Conservation (phyloP, 2,113 vertebrate genomes). For the Solea solea region DNA sequence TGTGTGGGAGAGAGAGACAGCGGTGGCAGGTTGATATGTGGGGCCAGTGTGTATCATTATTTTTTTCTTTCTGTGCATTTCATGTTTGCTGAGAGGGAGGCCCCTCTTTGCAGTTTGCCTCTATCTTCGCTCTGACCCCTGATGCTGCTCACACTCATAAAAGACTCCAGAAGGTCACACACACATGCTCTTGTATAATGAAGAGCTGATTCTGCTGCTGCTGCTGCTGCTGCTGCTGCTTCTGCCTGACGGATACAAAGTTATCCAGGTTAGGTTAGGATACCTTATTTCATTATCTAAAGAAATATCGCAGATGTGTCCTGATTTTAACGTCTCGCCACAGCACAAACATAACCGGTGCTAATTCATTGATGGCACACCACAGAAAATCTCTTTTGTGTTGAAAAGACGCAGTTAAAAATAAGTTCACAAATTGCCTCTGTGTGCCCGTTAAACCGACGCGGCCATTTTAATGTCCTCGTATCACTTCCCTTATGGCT, state of each 20-base stretch:
- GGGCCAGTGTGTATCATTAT: slow-evolving; percentile 7
- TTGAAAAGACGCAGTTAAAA: slow-evolving; percentile 4
- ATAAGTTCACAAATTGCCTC: slow-evolving; percentile 23
- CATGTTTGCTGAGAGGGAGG: slow-evolving; percentile 60
- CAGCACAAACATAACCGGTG: too few species aligned
- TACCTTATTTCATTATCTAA: slow-evolving; percentile 1
- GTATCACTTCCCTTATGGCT: slow-evolving; percentile 5
- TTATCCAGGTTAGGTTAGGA: background rate
- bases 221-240: slow-evolving; percentile 7
- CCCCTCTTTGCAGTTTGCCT: slow-evolving; percentile 62
- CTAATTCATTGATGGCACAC: too few species aligned
- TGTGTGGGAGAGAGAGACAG: background rate
- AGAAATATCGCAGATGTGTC: slow-evolving; percentile 4
- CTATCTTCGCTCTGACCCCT: slow-evolving; percentile 53
- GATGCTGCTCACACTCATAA: slow-evolving; percentile 52
- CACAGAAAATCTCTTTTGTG: too few species aligned
- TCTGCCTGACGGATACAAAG: slow-evolving; percentile 22
- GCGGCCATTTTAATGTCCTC: slow-evolving; percentile 16
- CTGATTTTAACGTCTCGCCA: background rate
- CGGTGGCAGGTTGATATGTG: background rate
- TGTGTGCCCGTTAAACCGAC: slow-evolving; percentile 15
- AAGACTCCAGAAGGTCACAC: slow-evolving; percentile 66
- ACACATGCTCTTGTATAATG: slow-evolving; percentile 61
- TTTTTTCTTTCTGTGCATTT: slow-evolving; percentile 44
- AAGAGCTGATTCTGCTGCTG: slow-evolving; percentile 42